Conservation (phyloP, 2,888 invertebrate genomes). For the Autographa gamma region DNA sequence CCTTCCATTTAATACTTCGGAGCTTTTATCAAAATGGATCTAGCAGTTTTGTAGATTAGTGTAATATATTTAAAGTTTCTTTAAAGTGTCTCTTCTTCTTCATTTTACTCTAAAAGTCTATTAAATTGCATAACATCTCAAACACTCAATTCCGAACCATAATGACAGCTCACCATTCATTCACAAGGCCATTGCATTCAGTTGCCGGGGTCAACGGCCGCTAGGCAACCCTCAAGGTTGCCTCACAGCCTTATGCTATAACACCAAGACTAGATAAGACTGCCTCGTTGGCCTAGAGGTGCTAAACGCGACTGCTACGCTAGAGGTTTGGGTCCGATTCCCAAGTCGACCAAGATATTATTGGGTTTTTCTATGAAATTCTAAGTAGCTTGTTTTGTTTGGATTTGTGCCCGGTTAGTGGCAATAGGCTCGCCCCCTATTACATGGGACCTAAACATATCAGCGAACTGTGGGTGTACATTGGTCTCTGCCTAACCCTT, state of each 20-base stretch:
- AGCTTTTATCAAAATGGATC: background rate
- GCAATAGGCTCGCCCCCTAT: too few relatives aligned
- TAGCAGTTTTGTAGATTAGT: background rate
- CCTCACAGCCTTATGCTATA: background rate
- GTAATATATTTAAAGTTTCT: too few relatives aligned
- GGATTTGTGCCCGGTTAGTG: too few relatives aligned
- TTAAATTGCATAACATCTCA: background rate
- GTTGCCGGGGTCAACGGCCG: constrained; percentile 11
- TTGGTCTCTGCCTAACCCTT: too few relatives aligned
- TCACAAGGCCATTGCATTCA: constrained; percentile 32
- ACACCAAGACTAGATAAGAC: background rate
- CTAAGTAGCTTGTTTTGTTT: too few relatives aligned
- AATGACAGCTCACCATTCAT: constrained; percentile 20
- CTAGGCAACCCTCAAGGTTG: constrained; percentile 7
- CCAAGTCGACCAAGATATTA: too few relatives aligned
- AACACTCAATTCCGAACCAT: constrained; percentile 30
- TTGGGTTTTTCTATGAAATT: too few relatives aligned
- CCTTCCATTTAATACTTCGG: background rate
- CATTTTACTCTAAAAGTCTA: background rate
- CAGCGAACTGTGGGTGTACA: too few relatives aligned
- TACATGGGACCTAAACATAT: too few relatives aligned
- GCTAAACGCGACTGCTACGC: too few relatives aligned
- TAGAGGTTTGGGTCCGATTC: too few relatives aligned
- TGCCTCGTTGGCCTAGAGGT: too few relatives aligned
- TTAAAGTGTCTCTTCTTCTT: background rate